Base-by-base conservation (phyloP, 2,797 vertebrate genomes). In the Urocyon cinereoargenteus region DNA sequence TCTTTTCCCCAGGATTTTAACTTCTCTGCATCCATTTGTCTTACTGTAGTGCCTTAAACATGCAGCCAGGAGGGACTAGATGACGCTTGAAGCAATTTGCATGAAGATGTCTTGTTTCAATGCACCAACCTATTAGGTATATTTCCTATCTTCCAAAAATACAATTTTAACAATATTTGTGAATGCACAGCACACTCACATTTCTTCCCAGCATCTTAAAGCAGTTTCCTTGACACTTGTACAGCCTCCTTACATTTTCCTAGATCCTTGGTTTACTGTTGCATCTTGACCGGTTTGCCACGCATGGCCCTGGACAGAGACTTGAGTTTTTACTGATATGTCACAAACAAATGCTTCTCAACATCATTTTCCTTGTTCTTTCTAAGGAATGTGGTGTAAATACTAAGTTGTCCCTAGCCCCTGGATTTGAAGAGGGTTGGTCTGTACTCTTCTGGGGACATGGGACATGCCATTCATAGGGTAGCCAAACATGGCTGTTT, bases 51-150 rank as follows among this genome's bases (percentile, higher is more conserved):
- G 0, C 62, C 53, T 21, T 40, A n/a, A 66, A 19, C 8, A 26
- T 12, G 7, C 34, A 26, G 10, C 21, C 34, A 34, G 11, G 6
- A 36, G 5, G 10, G 10, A 5, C 19, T 49, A 26, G 49, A 36
- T 64, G 31, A 28, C 5, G 7, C 1, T 3, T 0, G 7, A 0
- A 15, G 45, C 55, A 5, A 55, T 49, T 6, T 72, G 21, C 24
- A 24, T 7, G 19, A 72, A 64, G 21, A 19, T 15, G 18, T 22
- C 61, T 70, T 66, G 14, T n/a, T 19, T 4, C 3, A 49, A 57
- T 4, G 24, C 49, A 86, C 26, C 22, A 31, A 8, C 49, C 21
- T n/a, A 22, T 22, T 18, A 64, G 31, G 31, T 2, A 64, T 0
- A 0, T 51, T 40, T 57, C 9, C 19, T 36, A 4, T 5, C 26